Base-by-base conservation (phyloP, 2,888 invertebrate species). In the Cactoblastis cactorum region DNA sequence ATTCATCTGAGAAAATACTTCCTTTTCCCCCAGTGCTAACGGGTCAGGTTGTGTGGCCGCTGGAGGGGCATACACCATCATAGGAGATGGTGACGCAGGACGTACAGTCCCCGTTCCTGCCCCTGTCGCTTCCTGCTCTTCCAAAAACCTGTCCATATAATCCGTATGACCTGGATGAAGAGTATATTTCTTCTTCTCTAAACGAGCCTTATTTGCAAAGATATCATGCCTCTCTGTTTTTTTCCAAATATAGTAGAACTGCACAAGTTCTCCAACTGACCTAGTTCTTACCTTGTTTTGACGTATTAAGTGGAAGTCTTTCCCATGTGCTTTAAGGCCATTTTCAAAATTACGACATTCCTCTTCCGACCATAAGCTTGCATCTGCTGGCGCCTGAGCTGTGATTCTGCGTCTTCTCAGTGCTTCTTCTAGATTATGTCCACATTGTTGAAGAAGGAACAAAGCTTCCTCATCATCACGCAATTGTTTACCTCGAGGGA, bases 201-300 rank as follows among this genome's bases (percentile, higher is more conserved):
- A 80, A 46, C 97, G 91, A 8, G 95, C 94, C 81, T 96, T 96
- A 74, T 96, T 95, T 0, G 97, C 97, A 76, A 94, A 94, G 67
- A 94, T 94, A 83, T 99, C 99, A 80, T 98, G 98, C 14, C 99
- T 91, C 74, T 98, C 98, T 19, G 98, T 98, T 84, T 99, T 99
- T 85, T 99, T 99, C 99, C 99, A 99, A 50, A 98, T 91, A 69
- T 96, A 96, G 81, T 96, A 96, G 88, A 99, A 99, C 76, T 98
- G 97, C 11, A 99, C 98, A 55, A 99, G 90, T 83, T 99, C 99
- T 28, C 98, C 97, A 38, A 99, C 98, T 6, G 97, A 96, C 63
- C 98, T 91, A 52, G 98, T 98, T 65, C 96, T 92, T 43, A 98
- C 98, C 92, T 97, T 98, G 73, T 97, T 94, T 74, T 96, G 96